Base-by-base conservation (phyloP, 2,797 vertebrate species). In the Sphenodon punctatus region DNA sequence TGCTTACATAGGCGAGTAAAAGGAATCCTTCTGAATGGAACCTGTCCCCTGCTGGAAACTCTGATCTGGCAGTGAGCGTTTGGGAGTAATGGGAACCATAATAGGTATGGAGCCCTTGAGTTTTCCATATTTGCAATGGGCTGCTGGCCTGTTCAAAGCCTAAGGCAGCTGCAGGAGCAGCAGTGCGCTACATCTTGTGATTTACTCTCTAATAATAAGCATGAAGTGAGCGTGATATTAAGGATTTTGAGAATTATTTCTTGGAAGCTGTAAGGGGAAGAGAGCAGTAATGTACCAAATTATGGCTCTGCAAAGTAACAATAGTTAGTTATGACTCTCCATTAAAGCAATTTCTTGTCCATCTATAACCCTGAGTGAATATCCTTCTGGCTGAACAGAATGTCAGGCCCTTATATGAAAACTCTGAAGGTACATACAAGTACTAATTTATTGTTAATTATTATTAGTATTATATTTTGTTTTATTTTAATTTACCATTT, bases 1-100 rank as follows among this genome's bases (percentile, higher is more conserved):
- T 48, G 2, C 17, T 27, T 20, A 34, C 10, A 27, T 32, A 30
- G 61, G 38, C 38, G 10, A 13, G 59, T 79, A 41, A 78, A 80
- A 53, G 15, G 56, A 25, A 10, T 73, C 49, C n/a, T 36, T 48
- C 63, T 79, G 91, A 90, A 88, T 45, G 84, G 82, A 75, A 61
- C 15, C 10, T 15, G 20, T 64, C 86, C 46, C 55, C 63, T 60
- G 75, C 58, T 80, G 77, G 68, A 79, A 86, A 68, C n/a, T 51
- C 73, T 16, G 69, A 82, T 45, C 72, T 91, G 87, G 87, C 84
- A 92, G 77, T 32, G 23, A 74, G 67, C 2, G 0, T 3, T 63
- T 42, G 3, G 2, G 66, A 82, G 83, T 80, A 89, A 88, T 8
- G 27, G 79, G 76, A 91, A 63, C 86, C 84, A 83, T 83, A 93